Evolutionary conservation across 2,113 vertebrate genomes (phyloP).

Genomic region (Zosterops hypoxanthus): DNA sequence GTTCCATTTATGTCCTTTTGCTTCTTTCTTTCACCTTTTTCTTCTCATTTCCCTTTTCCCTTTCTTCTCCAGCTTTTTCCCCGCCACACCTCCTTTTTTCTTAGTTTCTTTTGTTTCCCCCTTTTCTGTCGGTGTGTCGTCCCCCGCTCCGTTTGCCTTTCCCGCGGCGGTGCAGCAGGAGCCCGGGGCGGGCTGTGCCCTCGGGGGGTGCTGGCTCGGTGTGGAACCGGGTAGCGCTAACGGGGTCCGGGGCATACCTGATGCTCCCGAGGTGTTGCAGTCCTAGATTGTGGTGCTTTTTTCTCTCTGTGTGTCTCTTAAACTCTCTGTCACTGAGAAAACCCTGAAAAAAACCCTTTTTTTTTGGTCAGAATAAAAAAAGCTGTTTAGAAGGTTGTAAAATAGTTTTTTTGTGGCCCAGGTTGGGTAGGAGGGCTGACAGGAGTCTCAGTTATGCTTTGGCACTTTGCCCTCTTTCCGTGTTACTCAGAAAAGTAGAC

Average conservation of each 20-base stretch:
- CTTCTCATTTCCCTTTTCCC: fast-evolving
- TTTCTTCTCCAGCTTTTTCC: fast-evolving
- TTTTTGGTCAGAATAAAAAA: background rate
- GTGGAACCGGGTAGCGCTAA: fast-evolving
- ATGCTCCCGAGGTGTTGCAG: background rate
- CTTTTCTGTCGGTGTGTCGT: fast-evolving
- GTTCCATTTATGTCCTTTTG: background rate
- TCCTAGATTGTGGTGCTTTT: fast-evolving
- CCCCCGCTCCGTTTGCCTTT: background rate
- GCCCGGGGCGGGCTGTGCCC: background rate
- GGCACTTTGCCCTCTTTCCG: slow-evolving; percentile 32
- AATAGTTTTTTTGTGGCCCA: background rate
- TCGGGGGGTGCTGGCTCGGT: background rate
- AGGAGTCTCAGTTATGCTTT: background rate
- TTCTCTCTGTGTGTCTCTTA: fast-evolving
- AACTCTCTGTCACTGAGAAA: background rate
- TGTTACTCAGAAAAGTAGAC: slow-evolving; percentile 20
- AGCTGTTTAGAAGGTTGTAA: background rate
- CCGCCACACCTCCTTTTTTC: background rate
- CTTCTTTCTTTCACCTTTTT: background rate
- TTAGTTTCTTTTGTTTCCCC: background rate
- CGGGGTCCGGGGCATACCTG: background rate
- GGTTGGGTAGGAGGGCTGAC: background rate
- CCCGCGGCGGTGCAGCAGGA: background rate
- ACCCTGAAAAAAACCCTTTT: background rate